Evolutionary conservation across 2,113 vertebrate species (phyloP), one percentile per base, ranked within the genome.

Genomic region (Coturnix japonica): DNA sequence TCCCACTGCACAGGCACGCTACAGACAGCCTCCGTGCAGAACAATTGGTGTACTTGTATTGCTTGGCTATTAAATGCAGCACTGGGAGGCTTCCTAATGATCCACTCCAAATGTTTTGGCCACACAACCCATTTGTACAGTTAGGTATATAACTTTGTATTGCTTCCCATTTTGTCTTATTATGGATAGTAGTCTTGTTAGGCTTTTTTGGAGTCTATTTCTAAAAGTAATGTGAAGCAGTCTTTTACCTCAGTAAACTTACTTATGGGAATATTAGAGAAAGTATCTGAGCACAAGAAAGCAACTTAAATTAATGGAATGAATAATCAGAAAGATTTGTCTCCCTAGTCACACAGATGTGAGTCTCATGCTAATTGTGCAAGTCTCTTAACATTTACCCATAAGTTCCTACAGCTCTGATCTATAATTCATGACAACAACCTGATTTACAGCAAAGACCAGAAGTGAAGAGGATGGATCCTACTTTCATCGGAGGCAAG

Each of bases 61-160:
- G 70, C 93, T 59, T 47, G 66, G 26, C 89, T 87, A 49, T 73
- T 87, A 83, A 51, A 5, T 25, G 77, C 91, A 70, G 78, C 72
- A 1, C 91, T 79, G 39, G 61, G 80, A 85, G 92, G n/a, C 90
- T 93, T 93, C 83, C 85, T 90, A 89, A 93, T 89, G 88, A 87
- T 84, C 88, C 91, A 30, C 93, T 93, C 86, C 70, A 87, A 94
- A 84, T 33, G 81, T 72, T 84, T 79, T 72, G 81, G 86, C 88
- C 66, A 12, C 81, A 86, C 77, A 95, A 33, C 33, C 44, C 56
- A 65, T 92, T 73, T 81, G 88, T 90, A 37, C 46, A 28, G 17
- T 25, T 81, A 46, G 2, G 39, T 51, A 1, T 53, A 37, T 56
- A 75, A 78, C 63, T 65, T 39, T 2, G 30, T 11, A 30, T 43